Evolutionary conservation across 2,888 invertebrate species (phyloP), one percentile per base, ranked within the genome.

Genomic region (Erynnis tages): DNA sequence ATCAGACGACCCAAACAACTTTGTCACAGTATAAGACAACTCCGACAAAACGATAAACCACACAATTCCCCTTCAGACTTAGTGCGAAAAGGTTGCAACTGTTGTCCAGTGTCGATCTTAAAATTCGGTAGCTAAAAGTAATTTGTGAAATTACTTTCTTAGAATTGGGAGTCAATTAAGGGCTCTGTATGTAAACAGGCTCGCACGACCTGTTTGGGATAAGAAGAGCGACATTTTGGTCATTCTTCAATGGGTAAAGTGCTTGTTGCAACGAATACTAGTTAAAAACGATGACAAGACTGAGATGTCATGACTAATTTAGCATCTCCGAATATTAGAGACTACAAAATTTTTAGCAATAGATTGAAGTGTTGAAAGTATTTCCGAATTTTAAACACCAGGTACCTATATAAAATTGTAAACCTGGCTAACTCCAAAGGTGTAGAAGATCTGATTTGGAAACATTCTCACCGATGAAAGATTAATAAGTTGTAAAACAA

Each of bases 91-190:
- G 52, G 85, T 80, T 61, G 55, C 54, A 76, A 65, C 44, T 58
- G 60, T 64, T 62, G 67, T 69, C 69, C 69, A 69, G 75, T 73
- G 79, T 76, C 70, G 79, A 80, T 83, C 79, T 79, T 58, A 68
- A 81, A 87, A 76, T 83, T 82, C 88, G 76, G 90, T 90, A 89
- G 90, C 89, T 69, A 67, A 79, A 82, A 86, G 83, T 83, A 90
- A 90, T 90, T 90, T 87, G 90, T 89, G 89, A 90, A 90, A 90
- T 89, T 88, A 86, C 82, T 76, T 89, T 89, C 89, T 82, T 76
- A 85, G 90, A 89, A 90, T 83, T 76, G 81, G 81, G 76, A 79
- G 76, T 81, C 83, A 87, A 87, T 89, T 88, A 88, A 85, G 74
- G 73, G 62, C 54, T 61, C 61, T 59, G 62, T 60, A 55, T 59